A percentile compares a stretch with the other conserved stretches of the same genome.
These are phyloP conservation scores for Erebia ligea DNA, from an alignment of 2,888 invertebrate genomes.

Conservation along the genomic window DNA sequence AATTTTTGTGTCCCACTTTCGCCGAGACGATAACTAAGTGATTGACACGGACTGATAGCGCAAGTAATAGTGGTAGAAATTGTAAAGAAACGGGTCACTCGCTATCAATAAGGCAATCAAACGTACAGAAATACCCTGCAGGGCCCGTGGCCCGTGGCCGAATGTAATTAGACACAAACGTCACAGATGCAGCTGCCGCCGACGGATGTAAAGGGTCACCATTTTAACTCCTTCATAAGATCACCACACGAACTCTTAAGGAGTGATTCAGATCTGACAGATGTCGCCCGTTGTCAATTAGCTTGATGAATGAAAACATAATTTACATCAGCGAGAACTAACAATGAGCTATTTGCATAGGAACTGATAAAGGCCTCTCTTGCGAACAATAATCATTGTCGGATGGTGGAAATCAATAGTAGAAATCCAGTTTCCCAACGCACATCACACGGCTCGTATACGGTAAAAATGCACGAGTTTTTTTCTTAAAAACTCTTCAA, in stretches of 20 bases:
- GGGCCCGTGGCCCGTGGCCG: conserved; percentile 47
- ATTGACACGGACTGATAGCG: conserved; percentile 39
- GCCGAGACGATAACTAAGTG: conserved; percentile 21
- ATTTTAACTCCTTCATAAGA: conserved; percentile 73
- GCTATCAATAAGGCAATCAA: conserved; percentile 44
- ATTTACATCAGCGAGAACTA: conserved; percentile 67
- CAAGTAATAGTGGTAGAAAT: conserved; percentile 30
- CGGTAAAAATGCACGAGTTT: conserved; percentile 46
- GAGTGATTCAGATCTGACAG: conserved; percentile 81
- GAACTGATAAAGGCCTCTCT: conserved; percentile 56
- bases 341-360: conserved; percentile 77
- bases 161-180: conserved; percentile 68
- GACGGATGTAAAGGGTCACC: conserved; percentile 79
- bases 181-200: conserved; percentile 71
- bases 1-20: conserved; percentile 28
- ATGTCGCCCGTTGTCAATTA: conserved; percentile 76
- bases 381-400: conserved; percentile 76
- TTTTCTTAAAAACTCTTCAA: conserved; percentile 26
- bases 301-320: conserved; percentile 73
- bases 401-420: conserved; percentile 68
- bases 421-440: conserved; percentile 76
- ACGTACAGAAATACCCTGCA: conserved; percentile 37
- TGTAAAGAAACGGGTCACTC: conserved; percentile 42
- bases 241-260: conserved; percentile 65
- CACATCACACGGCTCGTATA: conserved; percentile 49